Base-by-base conservation (phyloP, 1,140 invertebrate genomes). In the Phthorimaea operculella region DNA sequence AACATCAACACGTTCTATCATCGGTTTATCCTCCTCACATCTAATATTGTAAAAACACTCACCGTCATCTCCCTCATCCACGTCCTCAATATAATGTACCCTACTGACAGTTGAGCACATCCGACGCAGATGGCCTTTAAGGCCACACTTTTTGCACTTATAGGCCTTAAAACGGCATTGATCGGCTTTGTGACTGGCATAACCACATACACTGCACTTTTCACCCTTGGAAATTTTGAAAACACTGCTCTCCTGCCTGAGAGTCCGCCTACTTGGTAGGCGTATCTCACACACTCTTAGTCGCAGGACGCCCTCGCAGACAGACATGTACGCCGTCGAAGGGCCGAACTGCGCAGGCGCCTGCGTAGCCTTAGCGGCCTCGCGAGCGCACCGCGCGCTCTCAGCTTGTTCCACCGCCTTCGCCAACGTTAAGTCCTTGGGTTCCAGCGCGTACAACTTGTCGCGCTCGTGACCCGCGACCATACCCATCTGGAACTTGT, bases 121-220 rank as follows among this genome's bases (percentile, higher is more conserved):
- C 9, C 17, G 50, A 21, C 48, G 47, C 33, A 56, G 21, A 44
- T 56, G 54, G 3, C 54, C 54, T 16, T 56, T 56, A 4, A 7
- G 14, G 8, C 16, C 34, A 34, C 55, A 57, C 39, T 52, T 52
- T 48, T 57, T 57, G 12, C 51, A 57, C 16, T 57, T 57, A 39
- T 52, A 57, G 28, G 47, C 52, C 47, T 47, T 52, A 36, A 52
- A 57, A 33, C 55, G 39, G 45, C 55, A 50, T 18, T 48, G 18
- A 17, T 11, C 18, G 10, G 53, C 10, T 21, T 33, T 33, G 34
- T 55, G 53, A 36, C 33, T 55, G 21, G 4, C 33, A 36, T 55
- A 55, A 16, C 53, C 53, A 16, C 53, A 55, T 14, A 55, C 53
- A 34, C 33, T 33, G 33, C 53, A 55, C 33, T 48, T 47, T 12